Conservation (phyloP, 2,888 invertebrate genomes). For the Tiliacea aurago region DNA sequence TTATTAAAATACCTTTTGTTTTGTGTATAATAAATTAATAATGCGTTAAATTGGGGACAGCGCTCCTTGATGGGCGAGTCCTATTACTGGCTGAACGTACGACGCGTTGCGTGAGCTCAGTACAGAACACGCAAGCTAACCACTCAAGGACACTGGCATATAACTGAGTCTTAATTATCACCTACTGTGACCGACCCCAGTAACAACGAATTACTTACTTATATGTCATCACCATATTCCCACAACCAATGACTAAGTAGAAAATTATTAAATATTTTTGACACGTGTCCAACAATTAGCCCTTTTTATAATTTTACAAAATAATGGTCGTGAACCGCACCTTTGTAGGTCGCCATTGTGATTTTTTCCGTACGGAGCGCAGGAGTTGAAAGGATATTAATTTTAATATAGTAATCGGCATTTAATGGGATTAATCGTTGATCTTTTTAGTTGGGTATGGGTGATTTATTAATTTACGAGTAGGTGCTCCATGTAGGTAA, state of each 20-base stretch:
- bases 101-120: too few species aligned
- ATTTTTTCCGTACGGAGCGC: conserved; percentile 45
- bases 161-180: conserved; percentile 44
- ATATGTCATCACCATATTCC: conserved; percentile 72
- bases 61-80: too few species aligned
- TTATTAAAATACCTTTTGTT: too few species aligned
- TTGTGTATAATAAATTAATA: too few species aligned
- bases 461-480: conserved; percentile 39
- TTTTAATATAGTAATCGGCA: conserved; percentile 57
- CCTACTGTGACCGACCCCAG: conserved; percentile 45
- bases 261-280: conserved; percentile 73
- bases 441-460: conserved; percentile 43
- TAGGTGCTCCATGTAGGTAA: background rate
- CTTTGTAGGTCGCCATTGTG: conserved; percentile 56
- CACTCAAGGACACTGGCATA: too few species aligned
- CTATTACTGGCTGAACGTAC: too few species aligned
- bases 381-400: conserved; percentile 59
- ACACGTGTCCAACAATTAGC: conserved; percentile 79
- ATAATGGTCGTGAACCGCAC: conserved; percentile 57
- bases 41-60: too few species aligned
- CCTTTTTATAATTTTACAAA: conserved; percentile 63
- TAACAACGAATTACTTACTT: conserved; percentile 25
- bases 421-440: conserved; percentile 58
- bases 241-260: conserved; percentile 76
- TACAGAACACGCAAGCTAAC: too few species aligned